These are phyloP conservation scores for Micronycteris hirsuta DNA, from an alignment of 2,113 vertebrate species.

Conservation along the genomic window DNA sequence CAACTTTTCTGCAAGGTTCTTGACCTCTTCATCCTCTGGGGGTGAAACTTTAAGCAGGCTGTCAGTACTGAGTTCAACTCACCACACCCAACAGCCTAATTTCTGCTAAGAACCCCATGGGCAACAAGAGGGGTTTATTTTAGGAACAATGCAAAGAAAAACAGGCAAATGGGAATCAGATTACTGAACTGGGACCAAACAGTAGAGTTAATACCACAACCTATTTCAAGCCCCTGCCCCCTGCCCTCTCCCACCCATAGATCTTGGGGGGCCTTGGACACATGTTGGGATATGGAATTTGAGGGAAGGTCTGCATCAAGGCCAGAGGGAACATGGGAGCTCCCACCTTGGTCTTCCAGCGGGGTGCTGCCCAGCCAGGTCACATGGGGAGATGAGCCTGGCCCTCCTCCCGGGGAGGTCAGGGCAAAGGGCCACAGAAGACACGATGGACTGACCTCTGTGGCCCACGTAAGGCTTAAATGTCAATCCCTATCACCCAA, in stretches of 20 bases:
- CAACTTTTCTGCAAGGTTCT: slow-evolving; percentile 91
- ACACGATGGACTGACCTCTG: background rate
- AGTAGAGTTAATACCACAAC: background rate
- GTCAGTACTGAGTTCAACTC: slow-evolving; percentile 93
- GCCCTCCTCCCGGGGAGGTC: background rate
- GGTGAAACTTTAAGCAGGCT: slow-evolving; percentile 99
- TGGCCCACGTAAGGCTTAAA: background rate
- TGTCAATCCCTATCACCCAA: background rate
- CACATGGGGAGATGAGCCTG: too few species aligned
- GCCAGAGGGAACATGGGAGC: background rate
- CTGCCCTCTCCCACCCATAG: background rate
- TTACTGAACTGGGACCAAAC: slow-evolving; percentile 41
- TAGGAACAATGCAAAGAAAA: slow-evolving; percentile 68
- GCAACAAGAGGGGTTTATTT: slow-evolving; percentile 80
- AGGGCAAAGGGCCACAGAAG: background rate
- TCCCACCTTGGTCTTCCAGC: background rate
- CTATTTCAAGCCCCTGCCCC: background rate
- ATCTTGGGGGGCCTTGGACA: background rate
- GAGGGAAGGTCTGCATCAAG: background rate
- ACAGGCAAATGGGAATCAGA: slow-evolving; percentile 71
- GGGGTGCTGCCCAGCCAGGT: background rate
- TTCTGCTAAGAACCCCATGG: slow-evolving; percentile 90
- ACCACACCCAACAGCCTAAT: slow-evolving; percentile 92
- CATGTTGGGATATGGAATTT: background rate
- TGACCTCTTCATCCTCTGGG: slow-evolving; percentile 94